phyloP scores from a whole-genome alignment of 2,113 vertebrate species.

The Theristicus caerulescens region DNA sequence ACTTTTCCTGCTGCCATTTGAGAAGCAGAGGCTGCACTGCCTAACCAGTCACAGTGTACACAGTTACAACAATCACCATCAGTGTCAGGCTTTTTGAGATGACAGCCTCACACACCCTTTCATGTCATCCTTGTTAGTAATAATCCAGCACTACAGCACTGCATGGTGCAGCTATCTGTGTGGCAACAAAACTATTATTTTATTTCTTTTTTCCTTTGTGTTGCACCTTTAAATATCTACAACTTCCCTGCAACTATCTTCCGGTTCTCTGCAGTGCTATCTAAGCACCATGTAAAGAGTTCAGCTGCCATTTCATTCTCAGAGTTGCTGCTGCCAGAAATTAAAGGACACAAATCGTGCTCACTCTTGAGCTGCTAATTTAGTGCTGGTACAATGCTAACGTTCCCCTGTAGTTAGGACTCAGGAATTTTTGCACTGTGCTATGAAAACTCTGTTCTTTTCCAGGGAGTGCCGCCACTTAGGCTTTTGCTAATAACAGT shows the following conservation, averaged over 20 bases:
- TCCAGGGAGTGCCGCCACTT: not conserved
- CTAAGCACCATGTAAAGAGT: not conserved
- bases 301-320: conserved; percentile 3
- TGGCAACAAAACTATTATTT: not conserved
- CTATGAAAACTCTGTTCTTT: not conserved
- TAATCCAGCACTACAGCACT: not conserved
- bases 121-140: conserved; percentile 31
- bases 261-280: not conserved
- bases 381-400: not conserved
- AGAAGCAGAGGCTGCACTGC: conserved; percentile 48
- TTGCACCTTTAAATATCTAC: not conserved
- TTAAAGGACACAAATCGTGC: not conserved
- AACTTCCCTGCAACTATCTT: not conserved
- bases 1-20: not conserved
- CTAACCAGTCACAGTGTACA: not conserved
- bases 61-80: not conserved
- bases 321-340: not conserved
- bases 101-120: conserved; percentile 8
- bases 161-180: not conserved
- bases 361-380: not conserved
- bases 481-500: not conserved
- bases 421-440: not conserved
- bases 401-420: not conserved
- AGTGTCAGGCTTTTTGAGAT: conserved; percentile 8
- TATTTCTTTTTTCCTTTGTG: not conserved